These are phyloP conservation scores for Bellardia bayeri DNA, from an alignment of 2,888 invertebrate genomes.

Conservation along the genomic window DNA sequence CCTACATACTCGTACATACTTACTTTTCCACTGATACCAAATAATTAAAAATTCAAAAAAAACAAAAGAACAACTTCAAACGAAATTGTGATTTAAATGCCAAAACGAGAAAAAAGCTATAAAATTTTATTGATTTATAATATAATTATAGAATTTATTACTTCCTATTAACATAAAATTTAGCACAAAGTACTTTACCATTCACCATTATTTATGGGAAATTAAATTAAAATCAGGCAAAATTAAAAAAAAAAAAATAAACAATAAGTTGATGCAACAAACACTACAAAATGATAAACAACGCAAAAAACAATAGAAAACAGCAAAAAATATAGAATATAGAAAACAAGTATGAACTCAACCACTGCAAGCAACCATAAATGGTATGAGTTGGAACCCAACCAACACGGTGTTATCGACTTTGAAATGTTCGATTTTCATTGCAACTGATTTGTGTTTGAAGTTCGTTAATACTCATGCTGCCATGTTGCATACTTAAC, in stretches of 20 bases:
- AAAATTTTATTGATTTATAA: constrained; percentile 21
- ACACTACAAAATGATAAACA: constrained; percentile 8
- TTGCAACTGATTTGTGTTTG: constrained; percentile 2
- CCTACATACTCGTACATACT: not conserved
- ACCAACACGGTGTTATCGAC: constrained; percentile 33
- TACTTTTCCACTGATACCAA: not conserved
- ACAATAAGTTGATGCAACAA: constrained; percentile 22
- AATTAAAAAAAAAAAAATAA: not conserved
- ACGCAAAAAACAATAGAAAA: not conserved
- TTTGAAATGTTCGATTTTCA: not conserved
- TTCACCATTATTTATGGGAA: constrained; percentile 16
- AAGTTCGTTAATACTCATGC: not conserved
- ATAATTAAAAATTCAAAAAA: not conserved
- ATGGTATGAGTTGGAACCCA: constrained; percentile 28
- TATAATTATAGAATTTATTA: constrained; percentile 35
- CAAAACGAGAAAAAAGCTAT: constrained; percentile 24
- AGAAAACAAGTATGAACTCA: not conserved
- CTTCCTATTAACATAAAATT: constrained; percentile 54
- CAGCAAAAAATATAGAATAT: not conserved
- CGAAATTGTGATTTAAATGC: constrained; percentile 3
- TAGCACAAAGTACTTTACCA: constrained; percentile 31
- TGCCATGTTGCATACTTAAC: not conserved
- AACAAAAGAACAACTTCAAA: constrained; percentile 35
- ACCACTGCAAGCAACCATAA: not conserved
- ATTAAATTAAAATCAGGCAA: not conserved